Conservation (phyloP, 2,888 invertebrate genomes). For the Scotopteryx bipunctaria region DNA sequence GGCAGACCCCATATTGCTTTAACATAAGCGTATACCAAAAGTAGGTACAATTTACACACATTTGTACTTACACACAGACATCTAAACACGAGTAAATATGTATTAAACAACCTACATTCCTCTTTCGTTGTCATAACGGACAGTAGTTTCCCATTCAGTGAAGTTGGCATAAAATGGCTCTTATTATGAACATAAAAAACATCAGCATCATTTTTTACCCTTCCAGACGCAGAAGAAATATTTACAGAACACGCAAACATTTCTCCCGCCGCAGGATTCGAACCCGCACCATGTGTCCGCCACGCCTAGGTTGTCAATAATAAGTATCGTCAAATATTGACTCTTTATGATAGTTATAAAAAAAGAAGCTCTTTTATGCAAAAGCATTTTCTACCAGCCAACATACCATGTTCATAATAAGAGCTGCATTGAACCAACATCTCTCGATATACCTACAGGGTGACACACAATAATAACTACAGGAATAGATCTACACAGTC, state of each 20-base stretch:
- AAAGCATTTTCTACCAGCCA: too few species aligned
- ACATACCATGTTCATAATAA: slow-evolving; percentile 1
- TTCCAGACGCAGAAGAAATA: too few species aligned
- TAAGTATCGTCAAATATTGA: too few species aligned
- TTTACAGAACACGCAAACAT: too few species aligned
- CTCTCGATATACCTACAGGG: slow-evolving; percentile 58
- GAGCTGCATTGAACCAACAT: slow-evolving; percentile 8
- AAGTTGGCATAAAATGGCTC: slow-evolving; percentile 9
- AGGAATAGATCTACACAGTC: slow-evolving; percentile 70
- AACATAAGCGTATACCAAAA: slow-evolving; percentile 42
- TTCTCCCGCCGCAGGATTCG: too few species aligned
- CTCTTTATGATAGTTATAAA: too few species aligned
- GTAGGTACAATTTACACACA: slow-evolving; percentile 66
- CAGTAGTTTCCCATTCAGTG: slow-evolving; percentile 58
- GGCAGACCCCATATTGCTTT: slow-evolving; percentile 54
- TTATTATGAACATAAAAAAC: neutral
- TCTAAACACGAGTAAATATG: slow-evolving; percentile 70
- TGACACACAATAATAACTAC: slow-evolving; percentile 58
- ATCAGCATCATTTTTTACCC: too few species aligned
- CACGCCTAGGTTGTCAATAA: too few species aligned
- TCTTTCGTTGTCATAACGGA: slow-evolving; percentile 80
- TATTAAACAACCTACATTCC: slow-evolving; percentile 75
- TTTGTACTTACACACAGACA: slow-evolving; percentile 78
- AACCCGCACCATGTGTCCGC: too few species aligned
- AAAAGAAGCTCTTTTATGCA: too few species aligned